phyloP scores from a whole-genome alignment of 2,888 invertebrate species.

The Leptothorax acervorum region DNA sequence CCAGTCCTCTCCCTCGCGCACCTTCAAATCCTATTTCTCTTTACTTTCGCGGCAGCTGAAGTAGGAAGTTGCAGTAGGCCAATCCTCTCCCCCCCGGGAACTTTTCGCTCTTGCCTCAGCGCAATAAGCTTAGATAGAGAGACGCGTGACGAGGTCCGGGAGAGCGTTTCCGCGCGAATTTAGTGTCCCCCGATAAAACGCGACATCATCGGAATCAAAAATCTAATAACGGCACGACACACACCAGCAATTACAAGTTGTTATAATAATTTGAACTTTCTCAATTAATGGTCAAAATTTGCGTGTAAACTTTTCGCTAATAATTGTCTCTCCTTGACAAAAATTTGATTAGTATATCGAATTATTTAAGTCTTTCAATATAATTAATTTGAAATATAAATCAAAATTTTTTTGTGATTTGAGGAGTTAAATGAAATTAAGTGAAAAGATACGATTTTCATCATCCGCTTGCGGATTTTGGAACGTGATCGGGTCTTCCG shows the following conservation, averaged over 20 bases:
- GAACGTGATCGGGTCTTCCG: slow-evolving; percentile 4
- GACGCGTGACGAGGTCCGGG: slow-evolving; percentile 59
- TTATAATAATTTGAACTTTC: neutral
- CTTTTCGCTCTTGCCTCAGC: slow-evolving; percentile 75
- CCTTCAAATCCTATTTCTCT: slow-evolving; percentile 63
- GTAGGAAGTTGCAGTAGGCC: slow-evolving; percentile 76
- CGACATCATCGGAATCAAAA: neutral
- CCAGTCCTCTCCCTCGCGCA: slow-evolving; percentile 57
- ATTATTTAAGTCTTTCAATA: neutral
- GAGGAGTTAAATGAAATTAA: neutral
- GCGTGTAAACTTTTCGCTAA: neutral
- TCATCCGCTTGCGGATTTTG: neutral
- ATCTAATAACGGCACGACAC: neutral
- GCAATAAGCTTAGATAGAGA: slow-evolving; percentile 66
- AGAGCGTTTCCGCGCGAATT: slow-evolving; percentile 7
- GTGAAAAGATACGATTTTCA: neutral
- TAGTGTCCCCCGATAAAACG: neutral
- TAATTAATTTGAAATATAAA: neutral
- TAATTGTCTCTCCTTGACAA: neutral
- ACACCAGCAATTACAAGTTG: neutral
- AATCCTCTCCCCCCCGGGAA: slow-evolving; percentile 56
- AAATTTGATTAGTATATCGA: neutral
- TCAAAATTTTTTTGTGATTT: neutral
- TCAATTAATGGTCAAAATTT: neutral
- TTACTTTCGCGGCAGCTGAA: slow-evolving; percentile 72